Evolutionary conservation across 2,113 vertebrate species (phyloP).

Genomic region (Rhinoderma darwinii): DNA sequence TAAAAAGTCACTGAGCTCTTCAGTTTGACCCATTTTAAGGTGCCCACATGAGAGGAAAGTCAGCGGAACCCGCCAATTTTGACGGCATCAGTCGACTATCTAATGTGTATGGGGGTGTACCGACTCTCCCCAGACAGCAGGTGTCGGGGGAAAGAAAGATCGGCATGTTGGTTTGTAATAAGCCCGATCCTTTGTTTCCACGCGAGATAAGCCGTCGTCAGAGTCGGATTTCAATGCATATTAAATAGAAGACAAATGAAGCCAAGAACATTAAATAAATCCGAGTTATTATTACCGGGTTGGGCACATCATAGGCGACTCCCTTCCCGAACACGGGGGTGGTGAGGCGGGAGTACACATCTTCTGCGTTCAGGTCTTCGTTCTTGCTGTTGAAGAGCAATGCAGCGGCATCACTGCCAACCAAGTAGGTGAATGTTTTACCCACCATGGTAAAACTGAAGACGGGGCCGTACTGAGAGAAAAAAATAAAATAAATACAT

Average conservation of each 20-base stretch:
- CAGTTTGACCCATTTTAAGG: no score
- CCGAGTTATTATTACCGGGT: conserved; percentile 72
- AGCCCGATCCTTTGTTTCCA: no score
- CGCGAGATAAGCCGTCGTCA: no score
- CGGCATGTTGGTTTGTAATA: no score
- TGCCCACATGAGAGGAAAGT: no score
- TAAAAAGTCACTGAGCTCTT: no score
- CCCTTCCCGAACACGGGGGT: conserved; percentile 96
- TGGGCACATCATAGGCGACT: conserved; percentile 94
- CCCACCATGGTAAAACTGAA: conserved; percentile 99
- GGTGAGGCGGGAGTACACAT: conserved; percentile 91
- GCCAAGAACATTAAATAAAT: neutral
- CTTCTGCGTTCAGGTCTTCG: conserved; percentile 94
- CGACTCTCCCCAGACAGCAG: no score
- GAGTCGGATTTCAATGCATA: neutral
- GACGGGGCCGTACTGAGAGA: conserved; percentile 88
- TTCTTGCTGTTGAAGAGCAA: conserved; percentile 97
- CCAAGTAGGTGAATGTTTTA: conserved; percentile 92
- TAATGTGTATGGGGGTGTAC: no score
- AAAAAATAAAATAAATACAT: neutral
- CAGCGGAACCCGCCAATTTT: no score
- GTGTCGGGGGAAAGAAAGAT: no score
- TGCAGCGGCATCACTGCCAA: conserved; percentile 93
- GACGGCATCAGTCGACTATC: no score
- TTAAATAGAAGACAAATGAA: neutral